Evolutionary conservation across 2,113 vertebrate species (phyloP).

Genomic region (Colistium nudipinnis): DNA sequence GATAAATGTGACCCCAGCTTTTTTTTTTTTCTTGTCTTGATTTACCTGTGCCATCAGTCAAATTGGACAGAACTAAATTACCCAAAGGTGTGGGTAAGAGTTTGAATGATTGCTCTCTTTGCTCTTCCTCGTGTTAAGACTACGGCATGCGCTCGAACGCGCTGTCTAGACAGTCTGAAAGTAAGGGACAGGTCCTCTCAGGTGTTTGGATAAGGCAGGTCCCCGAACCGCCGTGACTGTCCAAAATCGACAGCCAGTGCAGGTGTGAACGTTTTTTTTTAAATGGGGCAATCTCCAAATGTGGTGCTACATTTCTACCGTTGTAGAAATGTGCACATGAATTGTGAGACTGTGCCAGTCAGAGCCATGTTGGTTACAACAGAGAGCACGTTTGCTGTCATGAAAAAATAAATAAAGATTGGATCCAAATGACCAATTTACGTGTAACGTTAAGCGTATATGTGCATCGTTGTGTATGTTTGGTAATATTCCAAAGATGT

Average conservation of each 20-base stretch:
- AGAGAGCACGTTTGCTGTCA: slow-evolving; percentile 1
- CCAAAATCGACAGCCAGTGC: slow-evolving; percentile 30
- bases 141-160: not conserved
- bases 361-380: not conserved
- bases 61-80: slow-evolving; percentile 11
- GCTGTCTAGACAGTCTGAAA: slow-evolving; percentile 44
- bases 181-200: slow-evolving; percentile 49
- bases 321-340: not conserved
- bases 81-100: slow-evolving; percentile 25
- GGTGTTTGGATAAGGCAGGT: slow-evolving; percentile 19
- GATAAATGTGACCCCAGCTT: not conserved
- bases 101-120: slow-evolving; percentile 40
- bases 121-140: slow-evolving; percentile 20
- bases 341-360: slow-evolving; percentile 1
- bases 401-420: not conserved
- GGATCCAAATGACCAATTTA: no score
- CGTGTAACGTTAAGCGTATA: no score
- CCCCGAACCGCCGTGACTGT: slow-evolving; percentile 33
- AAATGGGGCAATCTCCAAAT: slow-evolving; percentile 29
- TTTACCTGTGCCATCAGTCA: not conserved
- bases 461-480: no score
- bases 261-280: slow-evolving; percentile 43
- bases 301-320: not conserved
- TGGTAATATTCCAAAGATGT: no score
- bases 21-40: not conserved